Base-by-base conservation (phyloP, 2,888 invertebrate genomes). In the Digitonthophagus gazella region DNA sequence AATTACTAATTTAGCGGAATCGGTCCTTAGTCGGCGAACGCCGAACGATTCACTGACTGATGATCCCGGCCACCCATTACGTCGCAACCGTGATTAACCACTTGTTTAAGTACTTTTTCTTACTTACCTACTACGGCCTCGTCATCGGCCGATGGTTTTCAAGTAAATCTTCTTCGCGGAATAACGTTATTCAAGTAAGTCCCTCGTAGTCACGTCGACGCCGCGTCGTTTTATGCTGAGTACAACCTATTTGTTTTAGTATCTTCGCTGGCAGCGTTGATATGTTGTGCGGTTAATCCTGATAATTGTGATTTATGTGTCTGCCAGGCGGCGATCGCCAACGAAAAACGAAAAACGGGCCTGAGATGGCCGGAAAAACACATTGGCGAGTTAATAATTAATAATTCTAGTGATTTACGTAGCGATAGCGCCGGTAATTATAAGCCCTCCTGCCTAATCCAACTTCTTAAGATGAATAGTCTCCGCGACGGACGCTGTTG, bases 401-500 rank as follows among this genome's bases (percentile, higher is more conserved):
- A 61, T 61, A 61, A 61, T 61, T 61, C 61, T n/a, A 16, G 20
- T 61, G 61, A 20, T 61, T 44, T 61, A 20, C 16, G 15, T 6
- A n/a, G 61, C 20, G 61, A 61, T 61, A 61, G 15, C 61, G 18
- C 61, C 6, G 19, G 18, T 61, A 61, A 61, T 61, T 61, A 18
- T 61, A 61, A 61, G 61, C 20, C 20, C 61, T 61, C 28, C 18
- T 19, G 18, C 61, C 61, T 61, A 61, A 61, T 61, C 61, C 18
- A 16, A 61, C 18, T 20, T 18, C 19, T 61, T 20, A 61, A 16
- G 61, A 20, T 19, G 19, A 61, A 44, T 44, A 11, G 18, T 19
- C 61, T 61, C 19, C 2, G 70, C 68, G 71, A 70, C 66, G 69
- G 72, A 72, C 72, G 72, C 72, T 71, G 72, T 72, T 72, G 72